Base-by-base conservation (phyloP, 2,113 vertebrate species). In the Hippoglossus stenolepis region DNA sequence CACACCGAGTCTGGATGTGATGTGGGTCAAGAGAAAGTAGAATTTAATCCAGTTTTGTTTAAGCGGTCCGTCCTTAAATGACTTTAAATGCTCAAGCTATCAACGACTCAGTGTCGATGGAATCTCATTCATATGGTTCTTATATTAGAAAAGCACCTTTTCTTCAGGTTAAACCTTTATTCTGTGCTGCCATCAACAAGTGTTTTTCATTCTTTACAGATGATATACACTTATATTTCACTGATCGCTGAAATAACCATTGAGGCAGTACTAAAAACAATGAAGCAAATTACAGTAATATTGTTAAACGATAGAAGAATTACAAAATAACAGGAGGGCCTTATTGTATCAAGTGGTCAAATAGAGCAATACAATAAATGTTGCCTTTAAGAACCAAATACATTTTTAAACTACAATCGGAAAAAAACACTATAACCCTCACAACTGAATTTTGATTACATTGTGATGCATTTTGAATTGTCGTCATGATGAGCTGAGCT, bases 121-220 rank as follows among this genome's bases (percentile, higher is more conserved):
- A 38, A 38, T 38, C 7, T 10, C 8, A 38, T 10, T 38, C 28
- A 28, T 28, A 28, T 9, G 9, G 35, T 10, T 38, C 35, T 10
- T 38, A 38, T 38, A 10, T 38, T 38, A 10, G 35, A 38, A 38
- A 10, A 7, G 35, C 35, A 28, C 60, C 11, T 17, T 11, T 24
- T 31, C 31, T 31, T 31, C 31, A 31, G 31, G 31, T 31, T 7
- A 31, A 31, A 31, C 31, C 31, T 31, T 38, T 38, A 60, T 67
- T 67, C 11, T 67, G n/a, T 35, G 1, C 43, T 17, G 17, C 14
- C 23, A 26, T 43, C 18, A 59, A 18, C 23, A 59, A 18, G 28
- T 53, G 26, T 21, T 45, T 70, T 14, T 73, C 10, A 28, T 79
- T 61, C 15, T 60, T 79, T 3, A 73, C 12, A 12, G 71, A 57